Evolutionary conservation across 1,140 invertebrate species (phyloP).

Genomic region (Schlechtendalia chinensis): DNA sequence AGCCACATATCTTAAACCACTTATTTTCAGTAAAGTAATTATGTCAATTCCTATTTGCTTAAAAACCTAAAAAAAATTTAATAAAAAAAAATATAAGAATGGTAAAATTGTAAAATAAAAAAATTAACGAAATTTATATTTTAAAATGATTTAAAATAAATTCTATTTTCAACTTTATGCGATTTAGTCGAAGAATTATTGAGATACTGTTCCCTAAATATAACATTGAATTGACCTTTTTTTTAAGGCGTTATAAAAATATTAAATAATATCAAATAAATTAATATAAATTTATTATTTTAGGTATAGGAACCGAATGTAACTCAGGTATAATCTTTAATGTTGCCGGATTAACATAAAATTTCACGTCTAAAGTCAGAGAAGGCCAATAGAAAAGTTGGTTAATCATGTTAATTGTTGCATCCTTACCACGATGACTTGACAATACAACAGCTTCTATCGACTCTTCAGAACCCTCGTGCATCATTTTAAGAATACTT

Average conservation of each 20-base stretch:
- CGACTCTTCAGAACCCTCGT: neutral
- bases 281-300: neutral
- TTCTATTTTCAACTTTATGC: too few relatives aligned
- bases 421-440: conserved; percentile 3
- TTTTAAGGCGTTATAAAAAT: too few relatives aligned
- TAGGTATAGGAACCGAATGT: neutral
- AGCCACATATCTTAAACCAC: neutral
- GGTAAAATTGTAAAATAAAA: neutral
- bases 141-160: too few relatives aligned
- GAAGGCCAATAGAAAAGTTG: neutral
- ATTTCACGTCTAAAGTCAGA: neutral
- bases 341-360: neutral
- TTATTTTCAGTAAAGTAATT: neutral
- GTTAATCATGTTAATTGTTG: neutral
- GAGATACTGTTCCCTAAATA: too few relatives aligned
- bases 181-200: too few relatives aligned
- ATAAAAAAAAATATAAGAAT: neutral
- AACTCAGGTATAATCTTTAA: neutral
- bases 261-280: too few relatives aligned
- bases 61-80: neutral
- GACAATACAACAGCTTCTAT: neutral
- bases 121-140: too few relatives aligned
- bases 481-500: neutral
- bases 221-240: too few relatives aligned
- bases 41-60: neutral